phyloP scores from a whole-genome alignment of 1,140 invertebrate genomes.

The Potamilus streckersoni region DNA sequence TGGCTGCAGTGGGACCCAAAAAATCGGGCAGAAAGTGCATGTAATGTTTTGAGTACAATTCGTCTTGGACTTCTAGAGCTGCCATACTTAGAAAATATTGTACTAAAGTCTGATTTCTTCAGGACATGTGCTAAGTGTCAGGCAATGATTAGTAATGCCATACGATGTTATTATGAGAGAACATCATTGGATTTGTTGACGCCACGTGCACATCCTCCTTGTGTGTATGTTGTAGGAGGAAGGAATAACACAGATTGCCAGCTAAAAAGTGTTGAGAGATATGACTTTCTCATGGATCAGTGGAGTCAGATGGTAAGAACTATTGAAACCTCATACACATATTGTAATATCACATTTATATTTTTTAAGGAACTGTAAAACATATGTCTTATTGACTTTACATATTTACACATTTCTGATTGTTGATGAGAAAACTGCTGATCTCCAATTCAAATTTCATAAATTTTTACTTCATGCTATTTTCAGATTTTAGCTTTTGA shows the following conservation, averaged over 20 bases:
- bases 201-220: slow-evolving; percentile 69
- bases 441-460: no score
- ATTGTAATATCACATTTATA: no score
- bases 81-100: slow-evolving; percentile 58
- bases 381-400: neutral
- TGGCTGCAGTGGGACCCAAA: slow-evolving; percentile 59
- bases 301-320: slow-evolving; percentile 60
- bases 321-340: neutral
- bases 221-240: slow-evolving; percentile 65
- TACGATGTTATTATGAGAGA: slow-evolving; percentile 53
- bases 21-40: slow-evolving; percentile 42
- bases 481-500: no score
- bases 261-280: slow-evolving; percentile 61
- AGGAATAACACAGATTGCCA: slow-evolving; percentile 63
- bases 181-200: slow-evolving; percentile 46
- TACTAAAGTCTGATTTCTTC: slow-evolving; percentile 61
- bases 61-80: slow-evolving; percentile 57
- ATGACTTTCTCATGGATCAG: slow-evolving; percentile 60
- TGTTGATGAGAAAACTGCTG: no score
- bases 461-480: no score
- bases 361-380: neutral
- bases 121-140: slow-evolving; percentile 64
- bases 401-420: neutral
- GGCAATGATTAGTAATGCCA: slow-evolving; percentile 61
- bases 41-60: slow-evolving; percentile 55